Evolutionary conservation across 2,888 invertebrate species (phyloP).

Genomic region (Morpho deidamia): DNA sequence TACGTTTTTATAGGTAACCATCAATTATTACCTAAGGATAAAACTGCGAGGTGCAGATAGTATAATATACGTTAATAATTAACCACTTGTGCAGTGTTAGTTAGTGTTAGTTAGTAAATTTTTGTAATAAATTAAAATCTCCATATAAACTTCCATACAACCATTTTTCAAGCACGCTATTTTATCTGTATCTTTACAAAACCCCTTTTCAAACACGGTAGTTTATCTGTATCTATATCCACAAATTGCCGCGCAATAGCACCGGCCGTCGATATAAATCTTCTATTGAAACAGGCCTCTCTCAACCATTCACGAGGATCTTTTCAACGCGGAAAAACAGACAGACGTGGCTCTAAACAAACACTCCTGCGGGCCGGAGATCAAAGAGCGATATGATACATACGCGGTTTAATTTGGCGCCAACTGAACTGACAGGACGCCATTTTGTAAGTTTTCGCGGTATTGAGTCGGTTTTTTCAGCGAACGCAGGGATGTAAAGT

Average conservation of each 20-base stretch:
- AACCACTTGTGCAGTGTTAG: too few species aligned
- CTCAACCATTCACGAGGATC: conserved; percentile 55
- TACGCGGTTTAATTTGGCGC: conserved; percentile 71
- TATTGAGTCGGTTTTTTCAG: conserved; percentile 29
- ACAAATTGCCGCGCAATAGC: conserved; percentile 73
- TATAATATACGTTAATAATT: too few species aligned
- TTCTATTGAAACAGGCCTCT: conserved; percentile 43
- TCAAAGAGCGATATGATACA: conserved; percentile 74
- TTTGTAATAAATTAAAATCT: not conserved
- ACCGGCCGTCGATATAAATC: conserved; percentile 68
- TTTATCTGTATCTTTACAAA: conserved; percentile 9
- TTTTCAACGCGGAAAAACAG: conserved; percentile 67
- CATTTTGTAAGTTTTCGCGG: conserved; percentile 61
- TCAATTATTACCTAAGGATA: too few species aligned
- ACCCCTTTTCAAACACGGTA: conserved; percentile 6
- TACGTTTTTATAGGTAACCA: too few species aligned
- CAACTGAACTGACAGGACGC: conserved; percentile 56
- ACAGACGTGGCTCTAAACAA: conserved; percentile 48
- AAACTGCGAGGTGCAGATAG: too few species aligned
- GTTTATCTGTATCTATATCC: conserved; percentile 66
- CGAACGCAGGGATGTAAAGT: conserved; percentile 6
- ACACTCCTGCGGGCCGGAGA: conserved; percentile 63
- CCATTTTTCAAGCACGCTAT: not conserved
- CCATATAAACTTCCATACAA: not conserved
- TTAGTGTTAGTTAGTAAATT: not conserved